A percentile compares a stretch with the other conserved stretches of the same genome.
phyloP scores from a whole-genome alignment of 2,797 vertebrate genomes.

The Anisognathus igniventris region DNA sequence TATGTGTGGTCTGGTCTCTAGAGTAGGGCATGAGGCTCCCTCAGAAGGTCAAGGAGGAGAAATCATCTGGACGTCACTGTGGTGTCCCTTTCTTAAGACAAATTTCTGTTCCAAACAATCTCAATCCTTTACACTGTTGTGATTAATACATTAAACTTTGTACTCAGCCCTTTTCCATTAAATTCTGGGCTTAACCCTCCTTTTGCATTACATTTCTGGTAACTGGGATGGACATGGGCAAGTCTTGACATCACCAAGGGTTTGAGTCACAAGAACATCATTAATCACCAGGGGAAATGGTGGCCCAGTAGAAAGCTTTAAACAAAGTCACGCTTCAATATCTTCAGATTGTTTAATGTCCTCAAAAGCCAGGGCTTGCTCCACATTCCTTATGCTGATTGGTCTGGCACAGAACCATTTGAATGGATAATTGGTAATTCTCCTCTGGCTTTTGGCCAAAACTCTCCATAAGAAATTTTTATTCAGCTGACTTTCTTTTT shows the following conservation, averaged over 20 bases:
- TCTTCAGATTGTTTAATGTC: neutral
- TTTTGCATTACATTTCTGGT: neutral
- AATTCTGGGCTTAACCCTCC: neutral
- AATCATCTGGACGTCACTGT: neutral
- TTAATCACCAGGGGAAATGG: neutral
- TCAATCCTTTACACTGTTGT: neutral
- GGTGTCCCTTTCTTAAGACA: neutral
- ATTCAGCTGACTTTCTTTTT: neutral
- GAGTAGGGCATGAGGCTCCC: neutral
- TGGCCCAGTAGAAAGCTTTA: neutral
- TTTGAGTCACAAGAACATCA: neutral
- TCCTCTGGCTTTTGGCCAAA: neutral
- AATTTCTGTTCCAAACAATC: neutral
- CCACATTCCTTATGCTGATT: neutral
- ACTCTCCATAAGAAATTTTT: neutral
- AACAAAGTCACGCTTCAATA: neutral
- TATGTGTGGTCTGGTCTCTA: accelerated
- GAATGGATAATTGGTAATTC: neutral
- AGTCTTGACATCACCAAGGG: neutral
- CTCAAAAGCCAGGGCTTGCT: neutral
- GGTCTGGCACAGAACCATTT: neutral
- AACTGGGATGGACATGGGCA: neutral
- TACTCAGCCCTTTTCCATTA: neutral
- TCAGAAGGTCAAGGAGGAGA: neutral
- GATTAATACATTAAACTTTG: neutral